Conservation (phyloP, 2,888 invertebrate genomes). For the Leucania comma region DNA sequence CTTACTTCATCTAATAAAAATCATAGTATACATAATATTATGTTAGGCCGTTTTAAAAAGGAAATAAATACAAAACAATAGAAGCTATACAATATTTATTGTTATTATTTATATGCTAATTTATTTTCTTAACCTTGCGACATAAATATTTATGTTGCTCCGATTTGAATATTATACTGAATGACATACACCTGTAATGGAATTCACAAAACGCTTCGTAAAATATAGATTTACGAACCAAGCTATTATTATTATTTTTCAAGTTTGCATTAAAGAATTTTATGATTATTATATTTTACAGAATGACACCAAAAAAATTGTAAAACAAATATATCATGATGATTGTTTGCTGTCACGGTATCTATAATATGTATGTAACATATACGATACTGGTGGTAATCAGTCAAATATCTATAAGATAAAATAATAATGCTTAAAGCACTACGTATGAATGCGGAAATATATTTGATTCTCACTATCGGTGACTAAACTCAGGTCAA, state of each 20-base stretch:
- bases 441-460: constrained; percentile 14
- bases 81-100: not conserved
- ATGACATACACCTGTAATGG: not conserved
- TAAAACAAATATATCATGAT: not conserved
- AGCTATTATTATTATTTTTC: not conserved
- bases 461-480: constrained; percentile 15
- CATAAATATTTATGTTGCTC: constrained; percentile 21
- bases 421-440: constrained; percentile 10
- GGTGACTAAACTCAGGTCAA: constrained; percentile 31
- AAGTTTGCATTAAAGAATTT: no score
- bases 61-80: not conserved
- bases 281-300: not conserved
- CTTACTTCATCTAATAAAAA: no score
- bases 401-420: constrained; percentile 25
- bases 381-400: constrained; percentile 27
- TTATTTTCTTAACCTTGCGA: constrained; percentile 18
- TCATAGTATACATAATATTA: no score
- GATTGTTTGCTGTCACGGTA: not conserved
- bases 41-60: no score
- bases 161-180: constrained; percentile 21
- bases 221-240: constrained; percentile 9
- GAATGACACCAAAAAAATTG: not conserved
- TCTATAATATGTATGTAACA: not conserved
- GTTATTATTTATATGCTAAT: constrained; percentile 33
- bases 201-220: constrained; percentile 26